A percentile compares a stretch with the other conserved stretches of the same genome.
Evolutionary conservation across 2,888 invertebrate genomes (phyloP).

Genomic region (Conops quadrifasciatus): DNA sequence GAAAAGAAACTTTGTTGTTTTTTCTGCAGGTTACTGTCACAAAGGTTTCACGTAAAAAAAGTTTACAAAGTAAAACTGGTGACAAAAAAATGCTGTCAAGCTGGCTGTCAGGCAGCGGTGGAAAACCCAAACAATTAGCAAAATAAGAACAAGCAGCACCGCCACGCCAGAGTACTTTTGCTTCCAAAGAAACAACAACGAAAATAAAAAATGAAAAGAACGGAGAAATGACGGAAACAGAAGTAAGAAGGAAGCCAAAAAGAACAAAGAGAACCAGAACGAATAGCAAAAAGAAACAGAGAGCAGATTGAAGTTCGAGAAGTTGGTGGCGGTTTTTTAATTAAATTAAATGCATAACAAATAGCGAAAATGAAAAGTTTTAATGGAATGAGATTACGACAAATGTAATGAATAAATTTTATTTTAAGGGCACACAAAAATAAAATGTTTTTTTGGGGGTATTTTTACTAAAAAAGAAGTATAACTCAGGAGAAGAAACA

Average conservation of each 20-base stretch:
- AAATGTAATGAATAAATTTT: conserved; percentile 14
- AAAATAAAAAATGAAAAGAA: not conserved
- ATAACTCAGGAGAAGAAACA: too few species aligned
- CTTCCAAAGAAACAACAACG: not conserved
- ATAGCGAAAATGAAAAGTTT: conserved; percentile 16
- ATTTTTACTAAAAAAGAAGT: too few species aligned
- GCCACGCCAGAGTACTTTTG: not conserved
- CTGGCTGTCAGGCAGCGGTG: not conserved
- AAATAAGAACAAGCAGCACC: conserved; percentile 14
- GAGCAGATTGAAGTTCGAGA: not conserved
- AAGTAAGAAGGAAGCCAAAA: not conserved
- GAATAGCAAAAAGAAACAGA: not conserved
- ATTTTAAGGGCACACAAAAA: not conserved
- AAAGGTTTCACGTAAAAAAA: not conserved
- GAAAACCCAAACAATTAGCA: conserved; percentile 21
- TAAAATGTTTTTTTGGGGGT: not conserved
- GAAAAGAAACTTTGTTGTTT: not conserved
- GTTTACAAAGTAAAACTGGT: not conserved
- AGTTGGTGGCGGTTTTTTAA: conserved; percentile 20
- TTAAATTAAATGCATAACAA: conserved; percentile 32
- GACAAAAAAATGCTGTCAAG: conserved; percentile 6
- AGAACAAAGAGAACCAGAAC: not conserved
- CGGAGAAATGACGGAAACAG: not conserved
- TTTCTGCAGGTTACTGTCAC: not conserved
- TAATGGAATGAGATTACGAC: conserved; percentile 13